Evolutionary conservation across 1,140 invertebrate species (phyloP), one percentile per base, ranked within the genome.

Genomic region (Grapholita molesta): DNA sequence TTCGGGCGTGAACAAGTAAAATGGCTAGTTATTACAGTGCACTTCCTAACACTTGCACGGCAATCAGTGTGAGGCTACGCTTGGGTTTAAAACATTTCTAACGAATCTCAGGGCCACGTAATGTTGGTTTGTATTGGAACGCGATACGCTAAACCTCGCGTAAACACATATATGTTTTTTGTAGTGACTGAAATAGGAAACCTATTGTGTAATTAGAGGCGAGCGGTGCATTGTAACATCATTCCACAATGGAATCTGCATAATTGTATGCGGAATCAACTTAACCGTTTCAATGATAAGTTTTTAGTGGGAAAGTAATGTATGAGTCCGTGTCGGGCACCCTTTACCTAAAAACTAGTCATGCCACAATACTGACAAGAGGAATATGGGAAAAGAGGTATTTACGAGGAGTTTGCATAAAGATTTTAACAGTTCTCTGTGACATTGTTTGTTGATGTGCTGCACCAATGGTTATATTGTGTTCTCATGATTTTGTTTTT

Each of bases 161-260:
- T 30, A 30, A 30, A n/a, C n/a, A n/a, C n/a, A n/a, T n/a, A n/a
- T n/a, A n/a, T n/a, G 32, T 7, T 15, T 38, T 38, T 12, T 38
- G n/a, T 38, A 73, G 73, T 81, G 81, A 84, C 79, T 79, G 77
- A 79, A 83, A 77, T 80, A 80, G 74, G 77, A 79, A 75, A 73
- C 72, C 72, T 70, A 70, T 61, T 67, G 67, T 76, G 65, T 38
- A 67, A 75, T 74, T 77, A 70, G 24, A 61, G 55, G 55, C 25
- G 24, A 61, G 55, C 21, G 28, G 25, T 61, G 55, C 28, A 28
- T 28, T 21, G n/a, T 15, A 28, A 12, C 23, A 11, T 42, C 9
- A n/a, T 30, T 28, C n/a, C 11, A 28, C 55, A 9, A 25, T 28
- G 55, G 55, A 30, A 61, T 61, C 55, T 61, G 55, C 55, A 61